Base-by-base conservation (phyloP, 2,888 invertebrate species). In the Keiferia lycopersicella region DNA sequence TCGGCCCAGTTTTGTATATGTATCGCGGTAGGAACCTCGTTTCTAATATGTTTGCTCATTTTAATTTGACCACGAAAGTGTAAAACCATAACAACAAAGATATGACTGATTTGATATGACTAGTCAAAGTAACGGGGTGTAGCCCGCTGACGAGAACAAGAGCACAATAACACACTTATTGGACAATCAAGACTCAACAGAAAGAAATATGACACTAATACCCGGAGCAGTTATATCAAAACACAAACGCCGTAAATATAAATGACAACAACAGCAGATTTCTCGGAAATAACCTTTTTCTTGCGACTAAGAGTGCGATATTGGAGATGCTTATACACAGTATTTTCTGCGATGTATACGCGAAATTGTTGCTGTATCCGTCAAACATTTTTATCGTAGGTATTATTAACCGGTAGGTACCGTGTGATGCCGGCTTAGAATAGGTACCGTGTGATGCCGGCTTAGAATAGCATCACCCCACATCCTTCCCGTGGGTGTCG, bases 261-360 rank as follows among this genome's bases (percentile, higher is more conserved):
- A 77, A 77, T 73, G 76, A 73, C 72, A 73, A 73, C 72, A 72
- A 72, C 71, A 72, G 71, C 73, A 75, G 73, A 73, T 65, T 65
- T 57, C 71, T 16, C 71, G 71, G 75, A 72, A 73, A 74, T 76
- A 77, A 78, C 74, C 74, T 78, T 76, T 77, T 75, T 70, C 71
- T 71, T 66, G 70, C 76, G 73, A 79, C 76, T 77, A 80, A 81
- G 76, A 79, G 71, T 71, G 66, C 72, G 71, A 78, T 80, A 79
- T 77, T 77, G 76, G 74, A 77, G 75, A 79, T 76, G 73, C 73
- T 73, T 79, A 74, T 74, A 74, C 75, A 73, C n/a, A 74, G 77
- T 77, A 77, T 79, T 75, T 76, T 79, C 74, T 68, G 76, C 79
- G 81, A 83, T 83, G 82, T 84, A 74, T 75, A 77, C 72, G 75